A percentile compares a stretch with the other conserved stretches of the same genome.
phyloP scores from a whole-genome alignment of 2,113 vertebrate genomes.

The Heteronetta atricapilla region DNA sequence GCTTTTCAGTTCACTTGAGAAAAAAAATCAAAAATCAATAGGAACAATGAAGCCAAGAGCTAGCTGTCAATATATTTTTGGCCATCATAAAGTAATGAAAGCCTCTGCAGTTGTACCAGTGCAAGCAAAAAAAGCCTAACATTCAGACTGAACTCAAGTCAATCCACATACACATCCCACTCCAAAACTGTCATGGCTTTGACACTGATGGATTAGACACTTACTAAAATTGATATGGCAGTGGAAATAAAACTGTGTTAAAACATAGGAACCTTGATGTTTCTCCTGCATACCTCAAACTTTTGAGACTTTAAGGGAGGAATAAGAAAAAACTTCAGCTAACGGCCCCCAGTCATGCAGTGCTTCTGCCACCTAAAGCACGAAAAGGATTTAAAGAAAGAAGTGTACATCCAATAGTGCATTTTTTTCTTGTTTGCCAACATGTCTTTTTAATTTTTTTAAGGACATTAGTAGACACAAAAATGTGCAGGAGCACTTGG shows the following conservation, averaged over 20 bases:
- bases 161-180: background rate
- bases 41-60: background rate
- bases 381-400: background rate
- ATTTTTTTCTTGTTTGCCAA: background rate
- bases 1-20: background rate
- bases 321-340: background rate
- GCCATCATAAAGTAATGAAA: background rate
- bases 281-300: background rate
- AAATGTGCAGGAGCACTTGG: background rate
- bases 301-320: background rate
- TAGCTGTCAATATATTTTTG: background rate
- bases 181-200: background rate
- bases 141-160: background rate
- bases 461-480: background rate
- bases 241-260: background rate
- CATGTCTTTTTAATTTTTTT: background rate
- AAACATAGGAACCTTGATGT: rapidly evolving
- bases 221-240: background rate
- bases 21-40: background rate
- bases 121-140: background rate
- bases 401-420: background rate
- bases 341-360: background rate
- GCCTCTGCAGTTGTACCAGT: background rate
- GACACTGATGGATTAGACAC: background rate
- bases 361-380: background rate